Evolutionary conservation across 2,888 invertebrate species (phyloP).

Genomic region (Dicranocentrus wangi): DNA sequence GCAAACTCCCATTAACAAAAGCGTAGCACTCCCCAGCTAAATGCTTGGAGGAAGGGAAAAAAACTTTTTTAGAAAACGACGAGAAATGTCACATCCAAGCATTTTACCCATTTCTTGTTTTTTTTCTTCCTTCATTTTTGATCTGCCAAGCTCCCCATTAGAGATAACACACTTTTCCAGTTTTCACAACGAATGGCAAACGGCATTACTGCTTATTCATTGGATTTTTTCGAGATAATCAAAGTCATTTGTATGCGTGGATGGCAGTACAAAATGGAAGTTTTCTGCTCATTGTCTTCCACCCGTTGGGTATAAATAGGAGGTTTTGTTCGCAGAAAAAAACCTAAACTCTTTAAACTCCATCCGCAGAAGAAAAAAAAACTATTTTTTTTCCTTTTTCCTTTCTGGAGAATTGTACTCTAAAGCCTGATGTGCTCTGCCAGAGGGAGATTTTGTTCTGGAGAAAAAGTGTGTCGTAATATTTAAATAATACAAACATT

Average conservation of each 20-base stretch:
- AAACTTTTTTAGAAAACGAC: neutral
- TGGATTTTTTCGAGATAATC: constrained; percentile 53
- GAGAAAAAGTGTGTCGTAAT: constrained; percentile 1
- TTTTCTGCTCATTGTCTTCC: constrained; percentile 40
- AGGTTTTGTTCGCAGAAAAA: neutral
- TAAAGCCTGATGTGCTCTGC: constrained; percentile 8
- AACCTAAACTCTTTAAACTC: constrained; percentile 3
- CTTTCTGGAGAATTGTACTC: neutral
- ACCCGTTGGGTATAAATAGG: neutral
- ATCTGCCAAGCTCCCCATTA: neutral
- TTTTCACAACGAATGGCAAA: neutral
- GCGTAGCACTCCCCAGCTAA: neutral
- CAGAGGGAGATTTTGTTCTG: constrained; percentile 1
- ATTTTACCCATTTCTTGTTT: constrained; percentile 27
- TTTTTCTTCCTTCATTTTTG: constrained; percentile 19
- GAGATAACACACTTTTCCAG: neutral
- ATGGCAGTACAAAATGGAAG: constrained; percentile 39
- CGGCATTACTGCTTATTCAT: constrained; percentile 32
- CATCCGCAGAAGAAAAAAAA: constrained; percentile 1
- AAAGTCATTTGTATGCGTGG: constrained; percentile 56
- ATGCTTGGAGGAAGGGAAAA: constrained; percentile 16
- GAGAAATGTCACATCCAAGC: constrained; percentile 37
- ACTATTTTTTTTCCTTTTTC: neutral
- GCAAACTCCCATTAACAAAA: constrained; percentile 30
- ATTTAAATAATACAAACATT: constrained; percentile 14